Percentiles rank a stretch among this genome's conserved stretches.
phyloP scores from a whole-genome alignment of 2,888 invertebrate genomes.

The Galeopsomyia nigrocyanea region DNA sequence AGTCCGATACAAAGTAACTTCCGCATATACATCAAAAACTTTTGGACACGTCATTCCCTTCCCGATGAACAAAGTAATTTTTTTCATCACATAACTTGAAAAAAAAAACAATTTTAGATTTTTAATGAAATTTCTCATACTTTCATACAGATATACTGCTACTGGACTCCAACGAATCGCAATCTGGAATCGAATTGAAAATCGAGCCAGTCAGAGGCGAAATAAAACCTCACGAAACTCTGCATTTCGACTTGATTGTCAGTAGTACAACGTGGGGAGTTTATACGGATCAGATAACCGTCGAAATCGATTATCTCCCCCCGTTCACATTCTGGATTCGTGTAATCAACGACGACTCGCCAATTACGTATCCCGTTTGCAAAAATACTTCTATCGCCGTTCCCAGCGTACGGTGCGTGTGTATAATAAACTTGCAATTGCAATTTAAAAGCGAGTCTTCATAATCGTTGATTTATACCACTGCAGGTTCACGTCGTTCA shows the following conservation, averaged over 20 bases:
- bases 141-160: no score
- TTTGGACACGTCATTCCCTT: conserved; percentile 36
- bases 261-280: conserved; percentile 70
- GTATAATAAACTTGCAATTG: no score
- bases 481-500: conserved; percentile 33
- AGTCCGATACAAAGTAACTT: conserved; percentile 60
- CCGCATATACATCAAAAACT: conserved; percentile 58
- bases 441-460: no score
- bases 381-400: conserved; percentile 52
- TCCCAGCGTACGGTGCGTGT: conserved; percentile 39
- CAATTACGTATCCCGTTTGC: conserved; percentile 66
- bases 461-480: no score
- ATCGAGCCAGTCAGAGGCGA: conserved; percentile 54
- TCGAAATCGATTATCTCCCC: conserved; percentile 64
- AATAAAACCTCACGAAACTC: conserved; percentile 55
- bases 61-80: no score
- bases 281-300: conserved; percentile 67
- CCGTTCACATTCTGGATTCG: conserved; percentile 63
- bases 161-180: conserved; percentile 54
- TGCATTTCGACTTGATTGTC: conserved; percentile 63
- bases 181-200: conserved; percentile 63
- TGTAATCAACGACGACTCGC: conserved; percentile 64
- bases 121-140: no score
- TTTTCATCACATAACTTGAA: no score
- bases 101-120: no score